Percentiles rank a stretch among this genome's conserved stretches.
Evolutionary conservation across 2,797 vertebrate species (phyloP).

Genomic region (Gorsachius magnificus): DNA sequence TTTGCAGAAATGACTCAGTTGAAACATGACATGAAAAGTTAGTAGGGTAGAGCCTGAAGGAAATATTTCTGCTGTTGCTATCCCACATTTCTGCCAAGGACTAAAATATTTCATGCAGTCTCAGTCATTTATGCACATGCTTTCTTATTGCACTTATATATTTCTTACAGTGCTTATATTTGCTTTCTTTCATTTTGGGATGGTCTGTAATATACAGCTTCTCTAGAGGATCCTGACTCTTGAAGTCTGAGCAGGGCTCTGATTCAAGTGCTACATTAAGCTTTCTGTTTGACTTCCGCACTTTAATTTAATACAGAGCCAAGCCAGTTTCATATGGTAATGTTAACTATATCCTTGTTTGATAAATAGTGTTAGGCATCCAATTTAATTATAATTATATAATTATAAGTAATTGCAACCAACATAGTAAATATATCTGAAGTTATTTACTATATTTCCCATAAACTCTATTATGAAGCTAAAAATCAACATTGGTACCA

Average conservation of each 20-base stretch:
- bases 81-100: background rate
- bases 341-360: background rate
- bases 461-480: background rate
- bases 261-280: background rate
- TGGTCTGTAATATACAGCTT: background rate
- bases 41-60: background rate
- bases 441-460: background rate
- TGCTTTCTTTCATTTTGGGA: background rate
- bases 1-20: background rate
- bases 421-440: background rate
- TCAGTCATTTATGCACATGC: background rate
- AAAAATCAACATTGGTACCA: background rate
- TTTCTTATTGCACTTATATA: background rate
- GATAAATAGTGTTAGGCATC: background rate
- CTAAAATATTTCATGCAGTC: background rate
- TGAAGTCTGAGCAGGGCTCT: background rate
- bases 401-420: background rate
- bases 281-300: background rate
- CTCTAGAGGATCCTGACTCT: background rate
- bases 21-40: background rate
- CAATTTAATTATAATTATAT: background rate
- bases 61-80: background rate
- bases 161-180: background rate
- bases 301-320: background rate
- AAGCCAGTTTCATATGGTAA: background rate